Conservation (phyloP, 1,140 invertebrate genomes). For the Cephus cinctus region DNA sequence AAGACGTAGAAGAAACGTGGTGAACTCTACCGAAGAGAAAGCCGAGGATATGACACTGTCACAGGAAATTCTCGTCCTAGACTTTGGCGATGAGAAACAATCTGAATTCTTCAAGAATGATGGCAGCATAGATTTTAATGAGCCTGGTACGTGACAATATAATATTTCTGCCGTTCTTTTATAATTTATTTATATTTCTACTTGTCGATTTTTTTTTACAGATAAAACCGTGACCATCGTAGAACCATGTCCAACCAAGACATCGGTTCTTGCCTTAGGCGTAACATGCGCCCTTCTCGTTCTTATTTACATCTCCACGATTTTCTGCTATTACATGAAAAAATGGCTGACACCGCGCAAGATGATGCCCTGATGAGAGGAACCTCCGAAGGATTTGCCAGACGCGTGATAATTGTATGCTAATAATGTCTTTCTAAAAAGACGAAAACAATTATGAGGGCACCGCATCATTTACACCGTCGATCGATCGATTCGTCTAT, state of each 20-base stretch:
- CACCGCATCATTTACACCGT: too few species aligned
- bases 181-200: neutral
- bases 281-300: constrained; percentile 87
- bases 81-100: constrained; percentile 86
- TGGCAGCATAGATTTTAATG: constrained; percentile 72
- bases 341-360: constrained; percentile 84
- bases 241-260: constrained; percentile 86
- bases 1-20: constrained; percentile 71
- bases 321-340: constrained; percentile 89
- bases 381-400: neutral
- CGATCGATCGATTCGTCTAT: too few species aligned
- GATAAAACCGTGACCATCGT: constrained; percentile 85
- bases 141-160: constrained; percentile 44
- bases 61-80: constrained; percentile 88
- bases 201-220: constrained; percentile 59
- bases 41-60: constrained; percentile 91
- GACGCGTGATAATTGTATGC: too few species aligned
- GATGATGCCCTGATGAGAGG: constrained; percentile 68
- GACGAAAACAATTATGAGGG: too few species aligned
- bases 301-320: constrained; percentile 84
- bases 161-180: constrained; percentile 2
- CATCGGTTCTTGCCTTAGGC: constrained; percentile 82
- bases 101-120: constrained; percentile 76
- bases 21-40: constrained; percentile 61
- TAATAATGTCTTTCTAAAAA: too few species aligned